phyloP scores from a whole-genome alignment of 23 tunicate species.

The Trididemnum clinides region DNA sequence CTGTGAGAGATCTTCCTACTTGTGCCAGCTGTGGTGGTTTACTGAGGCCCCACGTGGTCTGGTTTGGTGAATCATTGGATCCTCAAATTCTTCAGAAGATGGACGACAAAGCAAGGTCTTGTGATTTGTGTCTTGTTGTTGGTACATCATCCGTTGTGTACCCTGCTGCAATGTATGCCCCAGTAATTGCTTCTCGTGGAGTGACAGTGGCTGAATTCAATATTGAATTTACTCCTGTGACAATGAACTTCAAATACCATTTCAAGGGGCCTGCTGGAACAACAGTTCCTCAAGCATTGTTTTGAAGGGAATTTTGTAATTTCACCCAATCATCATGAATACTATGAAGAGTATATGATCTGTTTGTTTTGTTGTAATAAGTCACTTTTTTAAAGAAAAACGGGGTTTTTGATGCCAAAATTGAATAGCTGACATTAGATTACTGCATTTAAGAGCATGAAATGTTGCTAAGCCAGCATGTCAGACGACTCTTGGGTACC shows the following conservation, averaged over 20 bases:
- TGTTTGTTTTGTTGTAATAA: too few relatives aligned
- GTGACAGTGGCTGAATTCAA: slow-evolving; percentile 88
- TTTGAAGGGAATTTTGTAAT: neutral
- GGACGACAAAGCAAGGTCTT: slow-evolving; percentile 8
- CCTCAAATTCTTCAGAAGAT: slow-evolving; percentile 10
- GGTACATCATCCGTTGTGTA: slow-evolving; percentile 91
- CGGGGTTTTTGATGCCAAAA: too few relatives aligned
- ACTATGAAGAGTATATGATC: too few relatives aligned
- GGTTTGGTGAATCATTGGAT: slow-evolving; percentile 86
- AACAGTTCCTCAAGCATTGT: slow-evolving; percentile 48
- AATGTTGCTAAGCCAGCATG: too few relatives aligned
- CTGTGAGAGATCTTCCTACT: slow-evolving; percentile 48
- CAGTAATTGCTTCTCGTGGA: slow-evolving; percentile 58
- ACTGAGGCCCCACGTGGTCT: slow-evolving; percentile 76
- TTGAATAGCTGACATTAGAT: too few relatives aligned
- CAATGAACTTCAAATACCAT: slow-evolving; percentile 65
- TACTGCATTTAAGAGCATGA: too few relatives aligned
- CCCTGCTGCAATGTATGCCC: slow-evolving; percentile 94
- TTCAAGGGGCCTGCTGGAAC: slow-evolving; percentile 77
- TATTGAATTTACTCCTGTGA: slow-evolving; percentile 61
- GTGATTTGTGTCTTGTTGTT: slow-evolving; percentile 73
- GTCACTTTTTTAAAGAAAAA: too few relatives aligned
- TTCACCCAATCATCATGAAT: too few relatives aligned
- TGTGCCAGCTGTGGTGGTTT: slow-evolving; percentile 55
- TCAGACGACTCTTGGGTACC: too few relatives aligned